Evolutionary conservation across 2,797 vertebrate genomes (phyloP), one percentile per base, ranked within the genome.

Genomic region (Sciurus carolinensis): DNA sequence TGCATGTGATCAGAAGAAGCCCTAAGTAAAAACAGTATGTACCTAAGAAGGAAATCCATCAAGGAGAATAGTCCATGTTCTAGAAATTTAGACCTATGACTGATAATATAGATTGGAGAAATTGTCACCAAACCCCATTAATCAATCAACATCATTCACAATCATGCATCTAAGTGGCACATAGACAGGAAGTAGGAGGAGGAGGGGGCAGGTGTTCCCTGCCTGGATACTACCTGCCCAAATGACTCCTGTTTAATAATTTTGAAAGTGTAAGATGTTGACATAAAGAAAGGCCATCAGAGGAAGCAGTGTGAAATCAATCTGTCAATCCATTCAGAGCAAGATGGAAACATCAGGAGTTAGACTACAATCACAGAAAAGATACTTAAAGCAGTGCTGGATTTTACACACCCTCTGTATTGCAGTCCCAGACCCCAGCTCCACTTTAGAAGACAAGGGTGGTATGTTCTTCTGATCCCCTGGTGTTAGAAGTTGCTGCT

Each of bases 231-330:
- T 36, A n/a, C 50, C 26, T 44, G 8, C 26, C 11, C 59, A 86
- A 28, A 14, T 42, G 57, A 52, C 10, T 9, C 30, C 20, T 44
- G 7, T 39, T 84, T 47, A 84, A 92, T 64, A 54, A 85, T 79
- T 94, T 92, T 69, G 80, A 82, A 86, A 92, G 66, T 22, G 15
- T 72, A 90, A 92, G 36, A 93, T 82, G 20, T 26, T 82, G 77
- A 90, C 17, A n/a, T n/a, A 62, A 85, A 92, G 44, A 77, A 87
- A 77, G 18, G 66, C 64, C 54, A 79, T 66, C 57, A 88, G 64
- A 96, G 69, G 52, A 88, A 79, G 18, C 42, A 75, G n/a, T 57
- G 10, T 13, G 36, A 90, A 92, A 76, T 87, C 52, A 62, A 86
- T 24, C 42, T 83, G 62, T 64, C 85, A 86, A 0, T 73, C 36